Base-by-base conservation (phyloP, 2,113 vertebrate species). In the Laterallus jamaicensis region DNA sequence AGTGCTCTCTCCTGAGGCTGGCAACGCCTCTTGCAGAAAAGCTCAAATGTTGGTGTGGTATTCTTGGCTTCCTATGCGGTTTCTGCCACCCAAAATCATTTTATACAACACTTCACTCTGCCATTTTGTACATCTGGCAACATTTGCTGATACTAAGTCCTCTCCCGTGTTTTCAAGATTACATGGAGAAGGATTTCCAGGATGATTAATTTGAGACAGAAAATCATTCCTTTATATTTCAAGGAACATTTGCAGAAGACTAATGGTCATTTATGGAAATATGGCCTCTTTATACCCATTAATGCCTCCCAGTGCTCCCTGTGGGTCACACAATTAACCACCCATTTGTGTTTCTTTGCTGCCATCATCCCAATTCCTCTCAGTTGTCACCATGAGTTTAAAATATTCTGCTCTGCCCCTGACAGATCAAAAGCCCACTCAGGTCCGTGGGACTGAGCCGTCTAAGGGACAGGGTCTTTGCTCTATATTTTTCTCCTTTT, bases 211-310 rank as follows among this genome's bases (percentile, higher is more conserved):
- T 94, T 90, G 86, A 92, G 40, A 82, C 78, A 92, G 59, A 87
- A 96, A 92, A 95, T 47, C 40, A 93, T 96, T 84, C 92, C 86
- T 94, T 95, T 95, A 96, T 87, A 92, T 96, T 96, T 96, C 95
- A 96, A 93, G 89, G 93, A 95, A 96, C 91, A 91, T 96, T 96
- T 96, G 95, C 81, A 66, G 93, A 97, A 96, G 96, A 95, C 83
- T 96, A 96, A 96, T 95, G 91, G 96, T 95, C 96, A 95, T 90
- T 95, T 96, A 96, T 87, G 81, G 70, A 96, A 96, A 96, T 94
- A 95, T 44, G 91, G 86, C 86, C 77, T 93, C 92, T 96, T 96
- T 95, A 96, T 77, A 91, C 81, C 88, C 77, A 82, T 91, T 97
- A 93, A 93, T 80, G 95, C 93, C 86, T 91, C 93, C 89, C 91